Percentiles rank a stretch among this genome's conserved stretches.
These are phyloP conservation scores for Sminthurinus aureus DNA, from an alignment of 2,888 invertebrate species.

Conservation along the genomic window DNA sequence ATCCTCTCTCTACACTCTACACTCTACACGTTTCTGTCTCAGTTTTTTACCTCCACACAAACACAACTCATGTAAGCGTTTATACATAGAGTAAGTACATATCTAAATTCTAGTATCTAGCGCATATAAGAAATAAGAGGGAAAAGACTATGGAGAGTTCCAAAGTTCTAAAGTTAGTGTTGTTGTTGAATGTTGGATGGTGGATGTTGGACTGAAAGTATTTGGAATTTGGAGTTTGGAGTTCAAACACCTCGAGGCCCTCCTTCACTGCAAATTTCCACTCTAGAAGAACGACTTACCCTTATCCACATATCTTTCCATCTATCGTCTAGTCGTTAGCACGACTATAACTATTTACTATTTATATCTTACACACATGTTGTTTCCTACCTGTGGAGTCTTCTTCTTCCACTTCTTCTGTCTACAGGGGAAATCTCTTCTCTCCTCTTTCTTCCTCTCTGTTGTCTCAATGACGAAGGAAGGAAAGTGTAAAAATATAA, in stretches of 20 bases:
- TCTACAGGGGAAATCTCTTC: too few relatives aligned
- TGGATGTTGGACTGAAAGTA: not conserved
- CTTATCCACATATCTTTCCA: too few relatives aligned
- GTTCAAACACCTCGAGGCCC: conserved; percentile 42
- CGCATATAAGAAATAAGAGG: not conserved
- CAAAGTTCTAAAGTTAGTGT: not conserved
- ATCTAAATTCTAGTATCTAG: not conserved
- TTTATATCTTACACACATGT: conserved; percentile 1
- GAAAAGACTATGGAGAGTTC: not conserved
- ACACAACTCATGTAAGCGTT: not conserved
- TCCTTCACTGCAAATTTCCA: conserved; percentile 36
- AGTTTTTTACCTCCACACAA: not conserved
- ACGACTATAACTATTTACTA: not conserved
- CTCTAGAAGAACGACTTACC: conserved; percentile 21
- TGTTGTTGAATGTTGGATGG: too few relatives aligned
- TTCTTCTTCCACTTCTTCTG: not conserved
- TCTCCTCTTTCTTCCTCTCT: not conserved
- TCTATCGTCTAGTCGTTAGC: not conserved
- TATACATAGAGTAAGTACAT: too few relatives aligned
- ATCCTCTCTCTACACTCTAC: conserved; percentile 10
- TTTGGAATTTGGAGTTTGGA: conserved; percentile 19
- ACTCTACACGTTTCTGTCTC: not conserved
- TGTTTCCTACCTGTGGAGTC: not conserved
- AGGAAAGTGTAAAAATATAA: not conserved
- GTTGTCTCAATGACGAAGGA: not conserved